phyloP scores from a whole-genome alignment of 1,140 invertebrate genomes.

The Parasteatoda tepidariorum region DNA sequence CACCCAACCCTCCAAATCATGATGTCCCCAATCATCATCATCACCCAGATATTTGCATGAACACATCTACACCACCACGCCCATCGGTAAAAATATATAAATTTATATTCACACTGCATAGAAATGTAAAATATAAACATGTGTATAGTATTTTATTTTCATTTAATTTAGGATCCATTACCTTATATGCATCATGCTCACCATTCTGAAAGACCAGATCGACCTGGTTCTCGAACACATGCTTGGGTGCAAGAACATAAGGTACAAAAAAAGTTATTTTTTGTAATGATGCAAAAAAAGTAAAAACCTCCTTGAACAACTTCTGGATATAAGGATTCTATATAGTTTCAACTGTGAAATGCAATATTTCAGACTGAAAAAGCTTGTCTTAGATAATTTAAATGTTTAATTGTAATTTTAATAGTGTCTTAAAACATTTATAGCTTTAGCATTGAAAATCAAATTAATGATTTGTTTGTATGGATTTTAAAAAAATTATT shows the following conservation, averaged over 20 bases:
- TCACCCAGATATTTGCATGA: slow-evolving; percentile 53
- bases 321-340: no score
- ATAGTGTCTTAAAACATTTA: no score
- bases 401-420: no score
- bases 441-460: no score
- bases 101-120: neutral
- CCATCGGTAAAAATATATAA: neutral
- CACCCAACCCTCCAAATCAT: slow-evolving; percentile 33
- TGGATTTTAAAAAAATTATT: no score
- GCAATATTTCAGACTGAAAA: no score
- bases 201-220: slow-evolving; percentile 24
- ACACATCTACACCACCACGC: slow-evolving; percentile 36
- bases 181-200: slow-evolving; percentile 1
- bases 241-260: slow-evolving; percentile 57
- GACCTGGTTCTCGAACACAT: slow-evolving; percentile 39
- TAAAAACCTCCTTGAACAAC: no score
- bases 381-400: no score
- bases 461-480: no score
- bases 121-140: neutral
- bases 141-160: neutral
- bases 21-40: slow-evolving; percentile 28
- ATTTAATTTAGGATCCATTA: slow-evolving; percentile 18
- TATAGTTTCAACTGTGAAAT: no score
- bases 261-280: slow-evolving; percentile 13
- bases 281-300: no score